Evolutionary conservation across 2,888 invertebrate genomes (phyloP).

Genomic region (Latheticus oryzae): DNA sequence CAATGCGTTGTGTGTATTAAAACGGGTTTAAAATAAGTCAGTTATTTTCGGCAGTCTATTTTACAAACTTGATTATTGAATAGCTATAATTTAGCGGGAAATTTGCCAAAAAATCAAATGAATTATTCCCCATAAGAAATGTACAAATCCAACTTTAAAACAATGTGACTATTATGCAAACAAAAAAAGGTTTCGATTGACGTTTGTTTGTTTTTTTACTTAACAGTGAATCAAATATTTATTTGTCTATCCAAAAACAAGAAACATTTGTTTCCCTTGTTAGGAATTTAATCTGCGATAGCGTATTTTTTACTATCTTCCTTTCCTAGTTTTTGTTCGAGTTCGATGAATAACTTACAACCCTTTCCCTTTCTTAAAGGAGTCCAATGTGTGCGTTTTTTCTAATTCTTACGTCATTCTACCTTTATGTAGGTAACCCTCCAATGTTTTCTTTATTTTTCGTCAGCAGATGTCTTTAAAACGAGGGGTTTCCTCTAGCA

Average conservation of each 20-base stretch:
- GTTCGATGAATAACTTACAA: constrained; percentile 21
- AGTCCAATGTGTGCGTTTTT: constrained; percentile 19
- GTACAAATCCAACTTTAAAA: no score
- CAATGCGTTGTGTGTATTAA: constrained; percentile 33
- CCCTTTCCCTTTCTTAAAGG: constrained; percentile 29
- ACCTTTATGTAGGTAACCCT: constrained; percentile 27
- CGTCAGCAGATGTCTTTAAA: constrained; percentile 42
- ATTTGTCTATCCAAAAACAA: no score
- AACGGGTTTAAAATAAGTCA: constrained; percentile 31
- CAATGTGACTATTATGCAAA: no score
- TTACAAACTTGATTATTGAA: constrained; percentile 30
- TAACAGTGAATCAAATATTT: no score
- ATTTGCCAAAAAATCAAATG: no score
- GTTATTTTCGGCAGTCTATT: constrained; percentile 37
- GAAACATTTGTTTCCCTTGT: no score
- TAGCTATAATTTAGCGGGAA: no score
- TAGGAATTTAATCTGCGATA: background rate
- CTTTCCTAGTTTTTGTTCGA: background rate
- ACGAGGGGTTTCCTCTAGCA: constrained; percentile 42
- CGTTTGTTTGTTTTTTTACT: no score
- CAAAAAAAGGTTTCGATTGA: no score
- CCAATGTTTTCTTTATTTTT: constrained; percentile 39
- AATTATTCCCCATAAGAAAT: no score
- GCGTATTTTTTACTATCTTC: background rate
- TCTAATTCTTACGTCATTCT: constrained; percentile 20